Conservation (phyloP, 2,797 vertebrate species). For the Falco biarmicus region DNA sequence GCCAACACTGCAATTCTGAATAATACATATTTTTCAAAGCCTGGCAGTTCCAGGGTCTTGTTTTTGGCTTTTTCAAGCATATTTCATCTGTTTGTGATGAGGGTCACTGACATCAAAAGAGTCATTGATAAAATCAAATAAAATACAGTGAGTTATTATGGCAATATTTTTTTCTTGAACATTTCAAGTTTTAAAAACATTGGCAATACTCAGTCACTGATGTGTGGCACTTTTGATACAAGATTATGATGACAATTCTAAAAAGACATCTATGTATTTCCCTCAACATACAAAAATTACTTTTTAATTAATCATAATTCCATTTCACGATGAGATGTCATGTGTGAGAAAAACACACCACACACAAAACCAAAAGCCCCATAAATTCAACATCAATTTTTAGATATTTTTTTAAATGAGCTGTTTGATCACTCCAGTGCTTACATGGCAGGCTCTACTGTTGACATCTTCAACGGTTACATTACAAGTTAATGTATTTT, state of each 20-base stretch:
- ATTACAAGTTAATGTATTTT: background rate
- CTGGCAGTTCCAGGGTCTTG: background rate
- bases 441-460: background rate
- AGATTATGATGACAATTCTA: background rate
- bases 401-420: background rate
- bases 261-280: background rate
- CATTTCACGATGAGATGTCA: background rate
- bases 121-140: constrained; percentile 4
- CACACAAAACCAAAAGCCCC: accelerated
- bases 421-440: background rate
- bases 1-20: background rate
- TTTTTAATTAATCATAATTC: background rate
- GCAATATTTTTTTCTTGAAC: background rate
- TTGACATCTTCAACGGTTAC: background rate
- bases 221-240: background rate
- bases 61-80: background rate
- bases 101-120: background rate
- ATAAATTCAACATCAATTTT: background rate
- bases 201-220: background rate
- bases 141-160: background rate
- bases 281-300: background rate
- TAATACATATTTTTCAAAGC: background rate
- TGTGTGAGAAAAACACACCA: background rate
- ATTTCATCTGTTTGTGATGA: background rate
- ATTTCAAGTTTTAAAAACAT: background rate